Percentiles rank a stretch among this genome's conserved stretches.
phyloP scores from a whole-genome alignment of 35 echinoderm and acorn worm genomes.

The Diadema setosum region DNA sequence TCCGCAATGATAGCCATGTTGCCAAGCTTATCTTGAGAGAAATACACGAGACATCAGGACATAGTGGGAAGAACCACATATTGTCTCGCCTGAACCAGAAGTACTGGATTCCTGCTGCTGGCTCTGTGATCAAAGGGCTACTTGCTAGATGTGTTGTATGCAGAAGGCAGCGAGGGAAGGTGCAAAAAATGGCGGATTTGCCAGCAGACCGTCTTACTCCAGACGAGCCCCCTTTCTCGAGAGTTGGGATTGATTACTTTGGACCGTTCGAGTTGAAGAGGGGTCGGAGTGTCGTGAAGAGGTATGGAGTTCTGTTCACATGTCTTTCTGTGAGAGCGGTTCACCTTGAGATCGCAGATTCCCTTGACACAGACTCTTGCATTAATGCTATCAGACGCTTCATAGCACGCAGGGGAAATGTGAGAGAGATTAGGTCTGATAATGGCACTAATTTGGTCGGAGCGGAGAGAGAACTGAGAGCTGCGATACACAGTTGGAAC shows the following conservation, averaged over 20 bases:
- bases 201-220: no score
- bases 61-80: background rate
- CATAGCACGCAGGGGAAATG: background rate
- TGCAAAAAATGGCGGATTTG: no score
- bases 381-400: slow-evolving; percentile 1
- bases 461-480: slow-evolving; percentile 9
- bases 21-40: slow-evolving; percentile 5
- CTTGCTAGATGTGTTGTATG: no score
- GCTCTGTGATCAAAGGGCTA: background rate
- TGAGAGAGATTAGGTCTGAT: slow-evolving; percentile 1
- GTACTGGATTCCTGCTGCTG: no score
- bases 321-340: background rate
- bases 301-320: background rate
- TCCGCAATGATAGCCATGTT: slow-evolving; percentile 21
- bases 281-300: background rate
- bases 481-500: background rate
- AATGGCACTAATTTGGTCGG: slow-evolving; percentile 40
- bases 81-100: background rate
- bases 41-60: background rate
- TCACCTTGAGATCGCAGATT: background rate
- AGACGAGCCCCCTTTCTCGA: no score
- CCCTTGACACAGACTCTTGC: slow-evolving; percentile 56
- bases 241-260: no score
- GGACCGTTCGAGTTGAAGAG: no score
- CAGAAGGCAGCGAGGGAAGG: no score